phyloP scores from a whole-genome alignment of 2,888 invertebrate species.

The Troilus luridus region DNA sequence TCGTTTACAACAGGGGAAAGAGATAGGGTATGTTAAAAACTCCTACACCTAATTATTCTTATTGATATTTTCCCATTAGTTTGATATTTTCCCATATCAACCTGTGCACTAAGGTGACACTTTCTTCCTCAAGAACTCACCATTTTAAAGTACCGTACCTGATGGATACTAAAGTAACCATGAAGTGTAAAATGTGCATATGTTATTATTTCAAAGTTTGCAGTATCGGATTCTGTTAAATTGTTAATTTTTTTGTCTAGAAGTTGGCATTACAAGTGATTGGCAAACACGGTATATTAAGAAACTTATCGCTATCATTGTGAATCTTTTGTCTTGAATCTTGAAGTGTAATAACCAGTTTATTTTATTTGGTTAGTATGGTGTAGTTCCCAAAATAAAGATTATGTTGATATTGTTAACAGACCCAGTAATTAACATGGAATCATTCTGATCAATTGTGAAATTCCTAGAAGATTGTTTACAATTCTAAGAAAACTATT shows the following conservation, averaged over 20 bases:
- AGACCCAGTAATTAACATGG: not conserved
- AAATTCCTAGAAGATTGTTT: no score
- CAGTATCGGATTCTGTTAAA: not conserved
- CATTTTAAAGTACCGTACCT: not conserved
- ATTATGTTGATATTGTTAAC: not conserved
- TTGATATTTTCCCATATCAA: not conserved
- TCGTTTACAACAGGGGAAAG: conserved; percentile 89
- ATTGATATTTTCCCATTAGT: not conserved
- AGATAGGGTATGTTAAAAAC: conserved; percentile 76
- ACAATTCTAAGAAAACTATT: no score
- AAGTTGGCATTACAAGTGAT: no score
- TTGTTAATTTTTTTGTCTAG: not conserved
- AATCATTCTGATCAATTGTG: not conserved
- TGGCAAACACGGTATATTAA: no score
- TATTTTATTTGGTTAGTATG: not conserved
- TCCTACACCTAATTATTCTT: not conserved
- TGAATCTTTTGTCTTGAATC: no score
- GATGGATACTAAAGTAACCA: not conserved
- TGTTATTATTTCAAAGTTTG: not conserved
- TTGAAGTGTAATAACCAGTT: no score
- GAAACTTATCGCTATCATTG: no score
- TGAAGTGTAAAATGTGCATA: not conserved
- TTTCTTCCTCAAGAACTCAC: not conserved
- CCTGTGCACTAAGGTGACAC: not conserved
- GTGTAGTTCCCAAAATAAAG: not conserved